Conservation (phyloP, 1,140 invertebrate species). For the Zophobas morio region DNA sequence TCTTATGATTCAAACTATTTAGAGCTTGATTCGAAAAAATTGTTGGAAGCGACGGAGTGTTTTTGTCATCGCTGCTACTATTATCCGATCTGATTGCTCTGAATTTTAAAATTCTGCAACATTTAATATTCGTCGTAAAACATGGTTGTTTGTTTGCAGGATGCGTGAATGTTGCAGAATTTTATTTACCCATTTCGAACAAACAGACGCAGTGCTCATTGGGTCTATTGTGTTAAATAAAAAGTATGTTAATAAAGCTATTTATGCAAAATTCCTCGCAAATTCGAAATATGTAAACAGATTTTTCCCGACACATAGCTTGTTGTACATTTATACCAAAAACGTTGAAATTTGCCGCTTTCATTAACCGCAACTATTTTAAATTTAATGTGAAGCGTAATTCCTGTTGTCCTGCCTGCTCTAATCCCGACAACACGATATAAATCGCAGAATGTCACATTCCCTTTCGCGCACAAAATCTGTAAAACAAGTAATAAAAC, state of each 20-base stretch:
- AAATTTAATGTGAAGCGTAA: slow-evolving; percentile 17
- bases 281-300: slow-evolving; percentile 19
- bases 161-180: neutral
- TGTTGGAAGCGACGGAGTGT: too few species aligned
- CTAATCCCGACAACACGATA: neutral
- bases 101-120: too few species aligned
- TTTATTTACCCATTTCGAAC: slow-evolving; percentile 12
- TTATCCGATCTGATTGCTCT: too few species aligned
- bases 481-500: neutral
- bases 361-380: slow-evolving; percentile 21
- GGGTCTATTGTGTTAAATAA: neutral
- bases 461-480: neutral
- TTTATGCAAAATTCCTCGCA: slow-evolving; percentile 25
- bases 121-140: too few species aligned
- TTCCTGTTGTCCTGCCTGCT: neutral
- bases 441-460: neutral
- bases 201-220: neutral
- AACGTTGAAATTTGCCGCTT: slow-evolving; percentile 9
- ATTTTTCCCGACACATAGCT: slow-evolving; percentile 13
- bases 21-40: too few species aligned
- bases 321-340: slow-evolving; percentile 4
- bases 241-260: slow-evolving; percentile 12
- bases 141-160: too few species aligned
- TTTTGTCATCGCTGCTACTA: too few species aligned
- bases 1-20: too few species aligned